A percentile compares a stretch with the other conserved stretches of the same genome.
phyloP scores from a whole-genome alignment of 2,888 invertebrate genomes.

The Eretmocerus hayati region DNA sequence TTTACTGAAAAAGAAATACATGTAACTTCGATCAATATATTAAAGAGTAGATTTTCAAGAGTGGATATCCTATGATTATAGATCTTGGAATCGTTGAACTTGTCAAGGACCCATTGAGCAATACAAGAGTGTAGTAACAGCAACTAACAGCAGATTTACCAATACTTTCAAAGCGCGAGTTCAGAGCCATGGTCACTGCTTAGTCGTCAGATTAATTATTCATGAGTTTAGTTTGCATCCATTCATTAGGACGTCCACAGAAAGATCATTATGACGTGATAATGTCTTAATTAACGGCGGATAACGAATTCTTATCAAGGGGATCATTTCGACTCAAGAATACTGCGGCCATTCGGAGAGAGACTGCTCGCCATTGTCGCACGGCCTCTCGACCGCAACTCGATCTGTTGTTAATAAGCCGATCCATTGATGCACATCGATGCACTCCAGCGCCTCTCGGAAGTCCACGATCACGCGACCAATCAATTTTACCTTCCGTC shows the following conservation, averaged over 20 bases:
- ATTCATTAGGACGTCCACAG: slow-evolving; percentile 40
- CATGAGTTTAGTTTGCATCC: slow-evolving; percentile 47
- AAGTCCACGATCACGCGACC: too few relatives aligned
- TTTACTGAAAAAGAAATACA: too few relatives aligned
- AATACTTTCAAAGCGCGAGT: too few relatives aligned
- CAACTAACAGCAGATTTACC: too few relatives aligned
- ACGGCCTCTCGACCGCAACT: slow-evolving; percentile 34
- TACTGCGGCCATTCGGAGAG: slow-evolving; percentile 24
- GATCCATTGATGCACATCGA: slow-evolving; percentile 23
- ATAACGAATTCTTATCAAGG: slow-evolving; percentile 45
- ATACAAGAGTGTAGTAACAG: too few relatives aligned
- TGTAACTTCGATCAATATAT: too few relatives aligned
- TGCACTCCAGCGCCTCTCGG: background rate
- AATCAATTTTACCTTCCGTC: too few relatives aligned
- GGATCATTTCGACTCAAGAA: slow-evolving; percentile 27
- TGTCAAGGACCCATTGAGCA: too few relatives aligned
- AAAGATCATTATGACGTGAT: slow-evolving; percentile 47
- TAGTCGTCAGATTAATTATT: slow-evolving; percentile 45
- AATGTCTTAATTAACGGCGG: slow-evolving; percentile 47
- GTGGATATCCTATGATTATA: too few relatives aligned
- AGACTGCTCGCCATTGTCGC: slow-evolving; percentile 18
- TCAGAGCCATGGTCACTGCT: slow-evolving; percentile 38
- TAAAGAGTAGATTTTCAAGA: too few relatives aligned
- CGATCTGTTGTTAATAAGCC: slow-evolving; percentile 34
- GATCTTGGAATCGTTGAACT: too few relatives aligned